Conservation (phyloP, 2,113 vertebrate genomes). For the Bos javanicus region DNA sequence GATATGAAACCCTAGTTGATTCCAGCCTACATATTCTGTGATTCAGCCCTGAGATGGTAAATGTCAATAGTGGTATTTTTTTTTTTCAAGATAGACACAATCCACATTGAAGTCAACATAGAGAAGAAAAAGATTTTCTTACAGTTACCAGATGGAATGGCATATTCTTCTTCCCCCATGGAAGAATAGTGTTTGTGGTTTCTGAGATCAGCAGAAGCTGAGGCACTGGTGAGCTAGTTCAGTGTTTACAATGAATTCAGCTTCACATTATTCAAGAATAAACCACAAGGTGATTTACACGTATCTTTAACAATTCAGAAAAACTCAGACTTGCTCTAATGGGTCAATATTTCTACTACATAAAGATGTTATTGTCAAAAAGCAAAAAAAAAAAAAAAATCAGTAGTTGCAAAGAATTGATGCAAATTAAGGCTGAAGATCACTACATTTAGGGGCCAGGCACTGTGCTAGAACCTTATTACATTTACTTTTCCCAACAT, state of each 20-base stretch:
- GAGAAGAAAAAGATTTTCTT: conserved; percentile 51
- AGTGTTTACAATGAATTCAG: neutral
- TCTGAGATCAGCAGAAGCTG: conserved; percentile 50
- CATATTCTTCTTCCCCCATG: conserved; percentile 67
- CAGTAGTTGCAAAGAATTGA: neutral
- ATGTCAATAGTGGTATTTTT: conserved; percentile 18
- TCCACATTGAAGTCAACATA: conserved; percentile 61
- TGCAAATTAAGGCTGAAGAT: neutral
- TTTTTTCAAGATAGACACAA: conserved; percentile 55
- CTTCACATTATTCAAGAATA: conserved; percentile 43
- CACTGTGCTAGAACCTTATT: neutral
- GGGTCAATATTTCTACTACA: conserved; percentile 15
- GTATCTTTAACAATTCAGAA: neutral
- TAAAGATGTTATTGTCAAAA: neutral
- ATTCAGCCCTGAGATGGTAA: conserved; percentile 40
- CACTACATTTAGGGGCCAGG: neutral
- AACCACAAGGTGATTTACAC: neutral
- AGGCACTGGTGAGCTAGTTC: conserved; percentile 67
- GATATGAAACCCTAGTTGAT: neutral
- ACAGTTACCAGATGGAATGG: conserved; percentile 63
- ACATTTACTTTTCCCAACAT: neutral
- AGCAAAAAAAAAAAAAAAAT: neutral
- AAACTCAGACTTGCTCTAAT: neutral
- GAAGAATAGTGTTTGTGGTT: conserved; percentile 65
- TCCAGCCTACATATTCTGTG: neutral